These are phyloP conservation scores for Polydrusus cervinus DNA, from an alignment of 2,888 invertebrate species.

Conservation along the genomic window DNA sequence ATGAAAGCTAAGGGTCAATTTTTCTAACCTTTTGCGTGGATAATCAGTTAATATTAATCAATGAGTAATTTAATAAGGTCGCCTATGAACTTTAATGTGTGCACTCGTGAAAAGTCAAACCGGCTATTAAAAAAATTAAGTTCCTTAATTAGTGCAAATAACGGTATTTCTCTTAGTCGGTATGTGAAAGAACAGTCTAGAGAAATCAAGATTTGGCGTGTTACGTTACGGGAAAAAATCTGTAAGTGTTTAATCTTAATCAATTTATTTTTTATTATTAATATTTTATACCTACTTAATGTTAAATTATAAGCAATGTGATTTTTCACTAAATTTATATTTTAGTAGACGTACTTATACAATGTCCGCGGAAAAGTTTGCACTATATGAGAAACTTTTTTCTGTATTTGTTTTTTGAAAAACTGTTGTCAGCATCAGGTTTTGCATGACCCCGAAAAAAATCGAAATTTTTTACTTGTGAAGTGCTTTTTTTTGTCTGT, in stretches of 20 bases:
- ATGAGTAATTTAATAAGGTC: constrained; percentile 8
- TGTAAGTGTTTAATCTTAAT: neutral
- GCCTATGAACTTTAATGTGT: neutral
- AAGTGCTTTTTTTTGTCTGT: too few species aligned
- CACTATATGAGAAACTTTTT: too few species aligned
- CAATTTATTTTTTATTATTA: too few species aligned
- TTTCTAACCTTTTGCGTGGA: constrained; percentile 7
- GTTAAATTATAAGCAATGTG: too few species aligned
- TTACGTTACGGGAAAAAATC: neutral
- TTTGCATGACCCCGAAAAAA: too few species aligned
- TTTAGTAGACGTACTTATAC: too few species aligned
- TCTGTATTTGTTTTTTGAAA: too few species aligned
- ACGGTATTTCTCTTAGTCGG: neutral
- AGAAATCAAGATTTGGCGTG: neutral
- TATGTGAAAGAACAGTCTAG: neutral
- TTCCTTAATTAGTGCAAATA: neutral
- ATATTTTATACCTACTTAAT: too few species aligned
- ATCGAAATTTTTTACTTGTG: too few species aligned
- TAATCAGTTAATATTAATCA: constrained; percentile 13
- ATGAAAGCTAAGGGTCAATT: constrained; percentile 13
- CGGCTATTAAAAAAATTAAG: neutral
- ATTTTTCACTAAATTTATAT: too few species aligned
- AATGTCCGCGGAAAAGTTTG: too few species aligned
- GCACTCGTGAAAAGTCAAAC: constrained; percentile 3
- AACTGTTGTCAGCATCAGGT: too few species aligned